Base-by-base conservation (phyloP, 2,797 vertebrate species). In the Loriculus beryllinus region DNA sequence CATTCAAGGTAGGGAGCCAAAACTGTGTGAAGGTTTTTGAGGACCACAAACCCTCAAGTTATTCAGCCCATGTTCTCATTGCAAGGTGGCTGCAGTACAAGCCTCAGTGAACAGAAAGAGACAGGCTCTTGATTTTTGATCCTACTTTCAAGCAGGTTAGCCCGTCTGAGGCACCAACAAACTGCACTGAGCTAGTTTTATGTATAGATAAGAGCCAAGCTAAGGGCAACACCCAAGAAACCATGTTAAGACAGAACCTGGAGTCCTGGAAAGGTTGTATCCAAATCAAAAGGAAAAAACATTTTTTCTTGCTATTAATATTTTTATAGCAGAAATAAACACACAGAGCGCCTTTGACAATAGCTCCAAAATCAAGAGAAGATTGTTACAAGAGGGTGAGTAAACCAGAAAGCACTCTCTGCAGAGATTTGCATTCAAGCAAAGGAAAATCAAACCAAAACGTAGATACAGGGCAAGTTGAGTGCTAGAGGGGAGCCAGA, bases 261-360 rank as follows among this genome's bases (percentile, higher is more conserved):
- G 48, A 85, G 33, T 59, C 62, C 49, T 69, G 62, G 78, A 72
- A 33, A 83, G n/a, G 16, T 4, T 86, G 35, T 40, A 85, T 40
- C 29, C 47, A 82, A 84, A 86, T 40, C n/a, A 67, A 77, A 95
- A 86, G 67, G 65, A 87, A 94, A 79, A 93, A 71, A 28, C 22
- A 69, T 18, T 76, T 79, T 59, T 64, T 82, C 72, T 57, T 82
- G 37, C 33, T 83, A 62, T 76, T 76, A 25, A 57, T 17, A 57
- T 84, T 94, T 88, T 88, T 28, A 68, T 9, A 56, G 79, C 29
- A 79, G 67, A 92, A 88, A 91, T 54, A 86, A 94, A 92, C 40
- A 93, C 56, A 60, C 6, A 60, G 5, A 70, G 12, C 2, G 12
- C 72, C 65, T 91, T 43, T 52, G 48, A 96, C 37, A 82, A 89